These are phyloP conservation scores for Noctua pronuba DNA, from an alignment of 2,888 invertebrate genomes.

Conservation along the genomic window DNA sequence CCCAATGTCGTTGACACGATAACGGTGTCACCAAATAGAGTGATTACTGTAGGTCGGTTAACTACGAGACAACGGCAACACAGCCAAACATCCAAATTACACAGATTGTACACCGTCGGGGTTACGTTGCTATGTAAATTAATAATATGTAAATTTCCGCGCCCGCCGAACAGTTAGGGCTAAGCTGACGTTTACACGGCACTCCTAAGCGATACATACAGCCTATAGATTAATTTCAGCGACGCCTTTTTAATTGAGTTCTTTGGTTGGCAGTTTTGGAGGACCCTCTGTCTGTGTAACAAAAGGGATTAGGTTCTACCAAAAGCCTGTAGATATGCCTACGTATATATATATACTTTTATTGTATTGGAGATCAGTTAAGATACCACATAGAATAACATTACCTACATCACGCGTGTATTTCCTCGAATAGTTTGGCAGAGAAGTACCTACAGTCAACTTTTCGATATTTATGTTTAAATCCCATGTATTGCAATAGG, in stretches of 20 bases:
- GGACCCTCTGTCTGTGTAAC: constrained; percentile 11
- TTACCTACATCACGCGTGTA: not conserved
- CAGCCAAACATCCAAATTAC: constrained; percentile 85
- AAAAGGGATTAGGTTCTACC: not conserved
- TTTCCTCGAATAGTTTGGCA: not conserved
- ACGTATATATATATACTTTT: not conserved
- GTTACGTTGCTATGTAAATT: constrained; percentile 85
- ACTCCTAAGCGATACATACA: constrained; percentile 71
- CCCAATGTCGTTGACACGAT: constrained; percentile 43
- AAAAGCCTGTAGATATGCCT: not conserved
- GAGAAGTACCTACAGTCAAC: not conserved
- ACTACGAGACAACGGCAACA: constrained; percentile 78
- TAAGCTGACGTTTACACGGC: constrained; percentile 77
- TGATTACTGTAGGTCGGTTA: constrained; percentile 60
- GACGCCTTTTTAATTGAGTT: constrained; percentile 71
- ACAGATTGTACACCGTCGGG: constrained; percentile 84
- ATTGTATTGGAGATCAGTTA: not conserved
- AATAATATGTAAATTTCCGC: constrained; percentile 89
- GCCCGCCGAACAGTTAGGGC: constrained; percentile 72
- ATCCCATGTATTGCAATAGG: not conserved
- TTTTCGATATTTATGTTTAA: not conserved
- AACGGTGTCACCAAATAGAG: constrained; percentile 66
- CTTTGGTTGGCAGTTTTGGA: constrained; percentile 58
- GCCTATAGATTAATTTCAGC: constrained; percentile 75
- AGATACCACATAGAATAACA: not conserved